Percentiles rank a stretch among this genome's conserved stretches.
Conservation (phyloP, 64 coral and sea anemone genomes). For the Montipora sp. region DNA sequence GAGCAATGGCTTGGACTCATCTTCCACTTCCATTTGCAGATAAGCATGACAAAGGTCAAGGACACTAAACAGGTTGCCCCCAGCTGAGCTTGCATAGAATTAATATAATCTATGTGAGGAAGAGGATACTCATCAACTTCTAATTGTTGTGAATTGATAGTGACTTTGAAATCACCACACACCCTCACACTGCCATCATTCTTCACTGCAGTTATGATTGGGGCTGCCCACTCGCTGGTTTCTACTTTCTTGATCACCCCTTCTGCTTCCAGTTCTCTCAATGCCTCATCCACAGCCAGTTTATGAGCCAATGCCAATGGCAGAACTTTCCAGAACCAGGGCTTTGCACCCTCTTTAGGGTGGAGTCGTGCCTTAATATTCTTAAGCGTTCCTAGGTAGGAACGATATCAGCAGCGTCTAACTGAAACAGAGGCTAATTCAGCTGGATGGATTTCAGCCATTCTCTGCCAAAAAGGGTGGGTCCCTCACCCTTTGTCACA, state of each 20-base stretch:
- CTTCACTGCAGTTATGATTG: background rate
- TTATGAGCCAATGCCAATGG: conserved; percentile 11
- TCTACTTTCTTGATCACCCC: background rate
- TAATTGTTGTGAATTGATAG: conserved; percentile 2
- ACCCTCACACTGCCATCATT: conserved; percentile 11
- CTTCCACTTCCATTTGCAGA: conserved; percentile 48
- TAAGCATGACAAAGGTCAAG: conserved; percentile 32
- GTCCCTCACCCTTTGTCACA: background rate
- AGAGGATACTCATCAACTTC: conserved; percentile 39
- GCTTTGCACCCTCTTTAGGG: background rate
- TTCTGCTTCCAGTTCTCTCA: conserved; percentile 11
- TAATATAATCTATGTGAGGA: conserved; percentile 17
- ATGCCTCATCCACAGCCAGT: background rate
- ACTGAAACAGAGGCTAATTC: conserved; percentile 4
- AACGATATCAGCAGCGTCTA: background rate
- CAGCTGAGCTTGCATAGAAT: background rate
- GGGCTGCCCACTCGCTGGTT: background rate
- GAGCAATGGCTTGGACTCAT: conserved; percentile 10
- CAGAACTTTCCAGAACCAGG: conserved; percentile 1
- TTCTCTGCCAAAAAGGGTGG: conserved; percentile 29
- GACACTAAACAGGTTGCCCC: background rate
- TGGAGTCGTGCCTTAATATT: conserved; percentile 1
- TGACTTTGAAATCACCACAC: conserved; percentile 53
- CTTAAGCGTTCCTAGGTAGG: background rate
- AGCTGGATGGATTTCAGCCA: conserved; percentile 8